Evolutionary conservation across 2,113 vertebrate species (phyloP), one percentile per base, ranked within the genome.

Genomic region (Cricetomys ansorgei): DNA sequence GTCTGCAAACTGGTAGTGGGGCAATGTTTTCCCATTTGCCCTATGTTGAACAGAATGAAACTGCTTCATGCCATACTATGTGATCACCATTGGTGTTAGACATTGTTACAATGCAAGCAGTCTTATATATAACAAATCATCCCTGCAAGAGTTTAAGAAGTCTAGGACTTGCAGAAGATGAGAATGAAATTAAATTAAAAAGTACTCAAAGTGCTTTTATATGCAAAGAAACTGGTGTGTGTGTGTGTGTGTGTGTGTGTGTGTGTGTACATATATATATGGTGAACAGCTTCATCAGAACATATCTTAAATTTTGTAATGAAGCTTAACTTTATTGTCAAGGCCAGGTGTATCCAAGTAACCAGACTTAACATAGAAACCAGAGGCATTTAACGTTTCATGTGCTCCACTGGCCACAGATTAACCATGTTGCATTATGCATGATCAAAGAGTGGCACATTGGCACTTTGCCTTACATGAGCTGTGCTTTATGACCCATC

Each of bases 321-420:
- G 97, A 97, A 85, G 65, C 4, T 65, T 34, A 97, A 98, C 91
- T 97, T 96, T 92, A 92, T 84, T 94, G 88, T 96, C 75, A 98
- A 98, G 98, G 94, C 91, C 95, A 95, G 89, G 96, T 87, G 95
- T 97, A 98, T 96, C 91, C 83, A 97, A 98, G 88, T 97, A 98
- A 98, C 92, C 93, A 94, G 98, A 98, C 97, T 17, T 93, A 84
- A 95, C 98, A 94, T 96, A 88, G 97, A 98, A 97, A 94, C n/a
- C 97, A 98, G 97, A 98, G 97, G 88, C 64, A 86, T 94, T 98
- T 97, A 97, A 93, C 76, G 48, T 96, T 98, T 98, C 91, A 12
- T 97, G 91, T 89, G 94, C 97, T 96, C 85, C 97, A 19, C 93
- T 98, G 92, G 96, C 97, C 96, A 97, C 89, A 98, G 94, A 98